Base-by-base conservation (phyloP, 1,140 invertebrate species). In the Trinorchestia longiramus region DNA sequence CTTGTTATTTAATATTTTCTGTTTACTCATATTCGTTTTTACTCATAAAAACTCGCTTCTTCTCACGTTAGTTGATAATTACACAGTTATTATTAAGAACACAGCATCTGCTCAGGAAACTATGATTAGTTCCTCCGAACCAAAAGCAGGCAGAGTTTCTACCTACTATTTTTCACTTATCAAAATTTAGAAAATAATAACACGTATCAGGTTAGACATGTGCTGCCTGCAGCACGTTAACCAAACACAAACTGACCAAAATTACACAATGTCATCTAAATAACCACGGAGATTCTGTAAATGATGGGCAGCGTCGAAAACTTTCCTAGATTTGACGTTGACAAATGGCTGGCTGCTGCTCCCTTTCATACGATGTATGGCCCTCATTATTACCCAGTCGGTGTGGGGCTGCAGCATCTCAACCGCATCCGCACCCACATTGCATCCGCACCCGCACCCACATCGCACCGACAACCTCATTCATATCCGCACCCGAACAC, bases 181-280 rank as follows among this genome's bases (percentile, higher is more conserved):
- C 92, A 94, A 43, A 94, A 94, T 94, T 94, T 47, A 11, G 11
- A 47, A 94, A 94, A 40, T 94, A 94, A 94, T 94, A 45, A 94
- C 92, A 94, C 92, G 92, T 94, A 94, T 94, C 92, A 47, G 92
- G 92, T 47, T 94, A n/a, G 92, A 94, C 92, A 94, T 94, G 92
- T 94, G 92, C 92, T 94, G 92, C 92, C 92, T 40, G 92, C 92
- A 42, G 92, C 92, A 43, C 92, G 92, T 94, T 94, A 94, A 47
- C 92, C 92, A 94, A 94, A 94, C 92, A 94, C 44, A 45, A 94
- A 47, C 92, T 45, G 92, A 94, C 92, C 92, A 94, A 94, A 94
- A 94, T 94, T 94, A 94, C 92, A 94, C 92, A 45, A 94, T 94
- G 92, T 94, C 92, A 94, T 94, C 92, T n/a, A 94, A 94, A 94